These are phyloP conservation scores for Leuctra nigra DNA, from an alignment of 2,888 invertebrate genomes.

Conservation along the genomic window DNA sequence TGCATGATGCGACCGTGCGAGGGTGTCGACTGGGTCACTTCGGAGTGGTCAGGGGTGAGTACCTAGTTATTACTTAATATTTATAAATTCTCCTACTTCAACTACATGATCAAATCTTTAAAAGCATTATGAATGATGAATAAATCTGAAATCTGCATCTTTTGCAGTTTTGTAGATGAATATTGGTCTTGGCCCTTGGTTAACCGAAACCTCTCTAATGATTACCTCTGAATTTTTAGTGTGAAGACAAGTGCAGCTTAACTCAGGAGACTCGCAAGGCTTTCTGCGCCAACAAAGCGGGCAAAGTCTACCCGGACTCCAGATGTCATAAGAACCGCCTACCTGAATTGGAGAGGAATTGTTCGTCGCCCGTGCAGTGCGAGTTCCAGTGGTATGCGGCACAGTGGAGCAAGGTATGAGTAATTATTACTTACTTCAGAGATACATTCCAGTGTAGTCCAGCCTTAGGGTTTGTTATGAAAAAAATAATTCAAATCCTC, in stretches of 20 bases:
- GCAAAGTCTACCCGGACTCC: constrained; percentile 57
- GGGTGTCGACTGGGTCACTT: constrained; percentile 84
- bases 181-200: no score
- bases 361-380: constrained; percentile 58
- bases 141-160: no score
- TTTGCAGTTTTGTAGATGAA: no score
- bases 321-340: constrained; percentile 59
- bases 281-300: constrained; percentile 64
- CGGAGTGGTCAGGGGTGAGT: constrained; percentile 84
- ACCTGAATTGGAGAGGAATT: constrained; percentile 59
- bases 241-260: constrained; percentile 68
- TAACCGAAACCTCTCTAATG: no score
- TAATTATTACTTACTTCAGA: no score
- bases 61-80: neutral
- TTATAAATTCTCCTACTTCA: neutral
- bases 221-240: constrained; percentile 46
- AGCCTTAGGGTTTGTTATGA: no score
- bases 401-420: constrained; percentile 81
- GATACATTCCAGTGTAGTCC: no score
- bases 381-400: constrained; percentile 81
- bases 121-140: neutral
- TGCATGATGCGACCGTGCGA: constrained; percentile 81
- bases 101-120: neutral
- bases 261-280: constrained; percentile 65
- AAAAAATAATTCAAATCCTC: no score